These are phyloP conservation scores for Choloepus hoffmanni DNA, from an alignment of 2,113 vertebrate genomes.

Conservation along the genomic window DNA sequence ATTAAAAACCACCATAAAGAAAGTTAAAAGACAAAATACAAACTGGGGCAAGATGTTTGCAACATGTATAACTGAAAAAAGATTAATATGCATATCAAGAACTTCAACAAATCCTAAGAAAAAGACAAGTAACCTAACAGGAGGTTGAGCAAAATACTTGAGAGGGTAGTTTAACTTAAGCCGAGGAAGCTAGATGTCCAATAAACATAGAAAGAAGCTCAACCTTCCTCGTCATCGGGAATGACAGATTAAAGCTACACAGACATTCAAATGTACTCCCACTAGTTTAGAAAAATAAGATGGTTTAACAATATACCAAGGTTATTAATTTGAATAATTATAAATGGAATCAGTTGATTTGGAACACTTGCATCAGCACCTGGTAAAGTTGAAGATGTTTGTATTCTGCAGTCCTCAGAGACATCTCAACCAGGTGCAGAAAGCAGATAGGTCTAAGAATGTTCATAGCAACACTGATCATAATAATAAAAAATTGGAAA, in stretches of 20 bases:
- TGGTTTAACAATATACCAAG: neutral
- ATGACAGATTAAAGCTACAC: neutral
- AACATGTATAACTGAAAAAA: neutral
- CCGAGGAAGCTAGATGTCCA: neutral
- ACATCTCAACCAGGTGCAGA: neutral
- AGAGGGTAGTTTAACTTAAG: neutral
- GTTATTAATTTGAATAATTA: neutral
- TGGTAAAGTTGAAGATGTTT: neutral
- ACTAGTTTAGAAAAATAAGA: neutral
- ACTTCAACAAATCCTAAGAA: neutral
- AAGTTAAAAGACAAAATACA: neutral
- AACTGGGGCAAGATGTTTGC: neutral
- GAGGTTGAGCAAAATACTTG: neutral
- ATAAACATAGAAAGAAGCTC: neutral
- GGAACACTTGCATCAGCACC: neutral
- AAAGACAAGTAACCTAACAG: neutral
- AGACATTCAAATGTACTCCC: neutral
- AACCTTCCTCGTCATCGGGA: neutral
- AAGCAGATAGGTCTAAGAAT: neutral
- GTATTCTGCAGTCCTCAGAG: neutral
- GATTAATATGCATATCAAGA: neutral
- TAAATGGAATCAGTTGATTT: neutral
- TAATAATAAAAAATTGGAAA: neutral
- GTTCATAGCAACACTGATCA: neutral
- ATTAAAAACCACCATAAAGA: neutral